A percentile compares a stretch with the other conserved stretches of the same genome.
Evolutionary conservation across 2,888 invertebrate genomes (phyloP).

Genomic region (Masnerella sp.): DNA sequence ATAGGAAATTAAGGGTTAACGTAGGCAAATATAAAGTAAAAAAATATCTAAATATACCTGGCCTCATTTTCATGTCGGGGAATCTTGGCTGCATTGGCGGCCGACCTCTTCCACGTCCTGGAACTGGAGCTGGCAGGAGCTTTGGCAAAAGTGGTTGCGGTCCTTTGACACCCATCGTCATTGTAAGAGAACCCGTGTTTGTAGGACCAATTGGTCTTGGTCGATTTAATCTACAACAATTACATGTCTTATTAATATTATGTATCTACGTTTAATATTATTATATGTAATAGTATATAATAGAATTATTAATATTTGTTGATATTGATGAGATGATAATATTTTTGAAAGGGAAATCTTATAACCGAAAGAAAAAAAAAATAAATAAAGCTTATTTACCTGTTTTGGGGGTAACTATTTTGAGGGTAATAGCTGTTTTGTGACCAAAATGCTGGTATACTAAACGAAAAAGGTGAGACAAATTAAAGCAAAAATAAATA

Average conservation of each 20-base stretch:
- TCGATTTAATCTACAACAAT: slow-evolving; percentile 76
- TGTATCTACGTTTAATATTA: neutral
- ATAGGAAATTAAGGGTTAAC: no score
- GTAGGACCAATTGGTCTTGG: slow-evolving; percentile 72
- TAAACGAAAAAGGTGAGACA: no score
- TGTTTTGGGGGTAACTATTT: no score
- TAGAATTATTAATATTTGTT: no score
- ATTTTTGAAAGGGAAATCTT: no score
- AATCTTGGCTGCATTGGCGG: slow-evolving; percentile 77
- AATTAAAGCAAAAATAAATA: no score
- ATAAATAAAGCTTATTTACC: no score
- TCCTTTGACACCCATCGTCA: slow-evolving; percentile 74
- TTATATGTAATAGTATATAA: no score
- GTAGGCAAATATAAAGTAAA: neutral
- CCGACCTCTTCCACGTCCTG: slow-evolving; percentile 77
- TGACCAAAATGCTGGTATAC: no score
- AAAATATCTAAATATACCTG: slow-evolving; percentile 55
- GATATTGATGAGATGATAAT: no score
- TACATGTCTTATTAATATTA: neutral
- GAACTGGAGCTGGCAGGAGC: slow-evolving; percentile 75
- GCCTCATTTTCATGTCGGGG: slow-evolving; percentile 73
- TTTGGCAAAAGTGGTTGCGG: slow-evolving; percentile 77
- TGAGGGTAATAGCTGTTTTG: no score
- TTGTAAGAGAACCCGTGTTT: slow-evolving; percentile 71
- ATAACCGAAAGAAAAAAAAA: no score